Evolutionary conservation across 2,113 vertebrate species (phyloP).

Genomic region (Nothoprocta perdicaria): DNA sequence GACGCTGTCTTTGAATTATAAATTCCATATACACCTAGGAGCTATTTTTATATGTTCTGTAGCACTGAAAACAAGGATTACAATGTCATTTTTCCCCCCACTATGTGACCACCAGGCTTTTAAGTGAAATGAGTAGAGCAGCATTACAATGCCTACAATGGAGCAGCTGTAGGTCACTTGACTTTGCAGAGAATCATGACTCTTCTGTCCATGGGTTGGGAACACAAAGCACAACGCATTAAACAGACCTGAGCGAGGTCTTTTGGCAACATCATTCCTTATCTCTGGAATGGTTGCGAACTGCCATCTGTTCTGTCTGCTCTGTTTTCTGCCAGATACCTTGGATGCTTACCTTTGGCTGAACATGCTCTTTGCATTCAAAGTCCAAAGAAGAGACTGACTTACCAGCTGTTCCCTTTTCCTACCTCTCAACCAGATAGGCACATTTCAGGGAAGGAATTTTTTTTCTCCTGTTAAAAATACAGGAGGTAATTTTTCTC

Average conservation of each 20-base stretch:
- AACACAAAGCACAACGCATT: background rate
- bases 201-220: background rate
- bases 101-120: background rate
- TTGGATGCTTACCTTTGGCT: slow-evolving; percentile 31
- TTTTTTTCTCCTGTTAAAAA: background rate
- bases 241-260: background rate
- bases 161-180: background rate
- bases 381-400: slow-evolving; percentile 18
- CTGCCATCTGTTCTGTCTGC: slow-evolving; percentile 48
- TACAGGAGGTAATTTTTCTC: background rate
- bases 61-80: background rate
- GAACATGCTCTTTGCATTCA: background rate
- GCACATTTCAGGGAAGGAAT: background rate
- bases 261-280: slow-evolving; percentile 32
- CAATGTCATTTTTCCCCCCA: background rate
- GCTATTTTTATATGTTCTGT: background rate
- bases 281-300: background rate
- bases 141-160: background rate
- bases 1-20: background rate
- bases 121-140: background rate
- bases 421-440: background rate
- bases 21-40: background rate
- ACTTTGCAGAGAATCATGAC: background rate
- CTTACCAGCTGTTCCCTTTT: background rate
- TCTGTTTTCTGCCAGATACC: slow-evolving; percentile 6